Percentiles rank a stretch among this genome's conserved stretches.
These are phyloP conservation scores for Acinonyx jubatus DNA, from an alignment of 2,113 vertebrate genomes.

Conservation along the genomic window DNA sequence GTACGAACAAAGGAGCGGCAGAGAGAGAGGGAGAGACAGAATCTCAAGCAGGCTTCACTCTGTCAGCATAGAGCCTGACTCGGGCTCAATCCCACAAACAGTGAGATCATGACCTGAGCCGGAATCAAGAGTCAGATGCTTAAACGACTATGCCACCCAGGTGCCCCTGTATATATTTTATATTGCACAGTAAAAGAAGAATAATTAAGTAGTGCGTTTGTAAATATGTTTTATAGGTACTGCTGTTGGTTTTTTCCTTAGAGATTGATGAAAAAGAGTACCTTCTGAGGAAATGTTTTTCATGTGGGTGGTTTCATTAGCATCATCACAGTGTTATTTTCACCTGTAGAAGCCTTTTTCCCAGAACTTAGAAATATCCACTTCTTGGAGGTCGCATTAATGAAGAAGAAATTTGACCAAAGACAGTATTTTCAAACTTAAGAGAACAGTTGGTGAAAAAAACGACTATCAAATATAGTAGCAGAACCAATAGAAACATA, in stretches of 20 bases:
- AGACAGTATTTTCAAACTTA: constrained; percentile 52
- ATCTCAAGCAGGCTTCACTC: too few relatives aligned
- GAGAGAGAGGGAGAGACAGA: too few relatives aligned
- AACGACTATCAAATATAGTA: constrained; percentile 15
- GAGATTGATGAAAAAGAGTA: neutral
- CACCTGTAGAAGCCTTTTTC: constrained; percentile 10
- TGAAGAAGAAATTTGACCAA: constrained; percentile 44
- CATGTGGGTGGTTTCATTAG: constrained; percentile 26
- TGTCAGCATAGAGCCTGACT: too few relatives aligned
- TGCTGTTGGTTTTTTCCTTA: neutral
- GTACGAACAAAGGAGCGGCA: too few relatives aligned
- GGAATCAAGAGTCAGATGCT: too few relatives aligned
- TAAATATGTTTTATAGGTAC: neutral
- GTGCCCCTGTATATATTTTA: neutral
- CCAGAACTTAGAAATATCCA: constrained; percentile 35
- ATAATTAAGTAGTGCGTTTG: neutral
- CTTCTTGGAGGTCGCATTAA: constrained; percentile 8
- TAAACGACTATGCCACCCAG: too few relatives aligned
- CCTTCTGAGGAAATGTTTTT: constrained; percentile 35
- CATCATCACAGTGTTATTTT: constrained; percentile 60
- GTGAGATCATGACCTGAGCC: too few relatives aligned
- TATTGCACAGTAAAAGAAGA: neutral
- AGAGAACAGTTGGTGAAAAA: constrained; percentile 34
- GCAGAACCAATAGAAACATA: constrained; percentile 34
- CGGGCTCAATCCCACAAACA: too few relatives aligned